These are phyloP conservation scores for Heteronetta atricapilla DNA, from an alignment of 2,113 vertebrate species.

Conservation along the genomic window DNA sequence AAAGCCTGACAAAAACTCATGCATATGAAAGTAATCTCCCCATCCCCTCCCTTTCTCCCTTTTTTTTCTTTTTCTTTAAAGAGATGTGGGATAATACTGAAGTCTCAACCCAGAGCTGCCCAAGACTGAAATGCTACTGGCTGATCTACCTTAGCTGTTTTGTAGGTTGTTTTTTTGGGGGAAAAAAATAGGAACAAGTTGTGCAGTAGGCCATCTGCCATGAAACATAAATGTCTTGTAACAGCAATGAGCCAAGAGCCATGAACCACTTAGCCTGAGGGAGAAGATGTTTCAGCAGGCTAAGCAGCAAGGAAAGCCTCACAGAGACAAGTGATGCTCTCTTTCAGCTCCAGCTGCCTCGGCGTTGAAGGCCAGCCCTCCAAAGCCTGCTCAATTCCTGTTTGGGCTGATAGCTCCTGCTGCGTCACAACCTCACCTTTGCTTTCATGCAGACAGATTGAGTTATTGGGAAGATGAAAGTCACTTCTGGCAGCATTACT, in stretches of 20 bases:
- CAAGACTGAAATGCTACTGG: background rate
- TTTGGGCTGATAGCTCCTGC: background rate
- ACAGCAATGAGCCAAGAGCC: constrained; percentile 48
- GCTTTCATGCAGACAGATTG: background rate
- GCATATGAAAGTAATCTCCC: background rate
- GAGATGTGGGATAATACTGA: background rate
- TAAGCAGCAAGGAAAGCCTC: constrained; percentile 22
- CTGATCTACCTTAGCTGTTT: background rate
- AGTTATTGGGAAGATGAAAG: background rate
- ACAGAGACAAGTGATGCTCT: background rate
- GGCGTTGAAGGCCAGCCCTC: background rate
- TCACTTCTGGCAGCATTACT: background rate
- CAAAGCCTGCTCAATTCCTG: background rate
- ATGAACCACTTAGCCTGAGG: constrained; percentile 44
- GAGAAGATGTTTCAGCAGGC: constrained; percentile 31
- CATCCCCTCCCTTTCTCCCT: rapidly evolving
- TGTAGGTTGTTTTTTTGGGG: too few species aligned
- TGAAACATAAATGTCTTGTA: constrained; percentile 51
- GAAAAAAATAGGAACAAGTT: background rate
- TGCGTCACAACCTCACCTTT: background rate
- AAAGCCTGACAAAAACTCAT: background rate
- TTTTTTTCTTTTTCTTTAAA: background rate
- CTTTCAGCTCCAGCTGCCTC: background rate
- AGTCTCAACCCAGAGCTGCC: background rate
- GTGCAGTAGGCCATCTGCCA: constrained; percentile 19